Evolutionary conservation across 2,888 invertebrate genomes (phyloP).

Genomic region (Athripsodes cinereus): DNA sequence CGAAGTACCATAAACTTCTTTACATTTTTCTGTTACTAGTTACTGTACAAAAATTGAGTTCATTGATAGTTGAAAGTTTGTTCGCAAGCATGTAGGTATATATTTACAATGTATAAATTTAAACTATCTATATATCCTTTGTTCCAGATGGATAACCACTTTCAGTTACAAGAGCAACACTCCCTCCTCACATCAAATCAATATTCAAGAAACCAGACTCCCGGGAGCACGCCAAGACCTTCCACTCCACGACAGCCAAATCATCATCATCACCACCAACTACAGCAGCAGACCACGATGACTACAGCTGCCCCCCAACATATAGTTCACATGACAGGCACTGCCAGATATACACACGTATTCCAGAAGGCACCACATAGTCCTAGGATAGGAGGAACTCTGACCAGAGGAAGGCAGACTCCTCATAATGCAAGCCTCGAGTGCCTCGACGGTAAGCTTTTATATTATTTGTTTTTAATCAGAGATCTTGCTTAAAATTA

Average conservation of each 20-base stretch:
- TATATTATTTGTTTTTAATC: no score
- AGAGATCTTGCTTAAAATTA: no score
- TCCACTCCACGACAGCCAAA: slow-evolving; percentile 37
- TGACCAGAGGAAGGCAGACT: slow-evolving; percentile 43
- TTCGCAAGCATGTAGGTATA: no score
- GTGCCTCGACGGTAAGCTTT: slow-evolving; percentile 34
- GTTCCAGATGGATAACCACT: slow-evolving; percentile 43
- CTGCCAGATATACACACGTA: slow-evolving; percentile 49
- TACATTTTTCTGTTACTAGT: no score
- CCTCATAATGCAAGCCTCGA: slow-evolving; percentile 20
- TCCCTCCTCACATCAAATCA: slow-evolving; percentile 33
- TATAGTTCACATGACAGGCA: slow-evolving; percentile 30
- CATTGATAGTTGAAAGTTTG: no score
- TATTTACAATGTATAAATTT: no score
- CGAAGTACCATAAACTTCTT: no score
- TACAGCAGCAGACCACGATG: slow-evolving; percentile 15
- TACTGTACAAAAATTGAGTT: no score
- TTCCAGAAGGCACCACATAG: slow-evolving; percentile 54
- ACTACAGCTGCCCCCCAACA: background rate
- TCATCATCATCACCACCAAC: slow-evolving; percentile 27
- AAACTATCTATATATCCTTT: slow-evolving; percentile 1
- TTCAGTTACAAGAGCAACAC: slow-evolving; percentile 48
- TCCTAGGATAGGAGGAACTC: slow-evolving; percentile 45
- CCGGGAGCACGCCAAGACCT: slow-evolving; percentile 48
- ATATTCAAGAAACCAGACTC: slow-evolving; percentile 32